Evolutionary conservation across 2,113 vertebrate genomes (phyloP), one percentile per base, ranked within the genome.

Genomic region (Sinocyclocheilus anshuiensis): DNA sequence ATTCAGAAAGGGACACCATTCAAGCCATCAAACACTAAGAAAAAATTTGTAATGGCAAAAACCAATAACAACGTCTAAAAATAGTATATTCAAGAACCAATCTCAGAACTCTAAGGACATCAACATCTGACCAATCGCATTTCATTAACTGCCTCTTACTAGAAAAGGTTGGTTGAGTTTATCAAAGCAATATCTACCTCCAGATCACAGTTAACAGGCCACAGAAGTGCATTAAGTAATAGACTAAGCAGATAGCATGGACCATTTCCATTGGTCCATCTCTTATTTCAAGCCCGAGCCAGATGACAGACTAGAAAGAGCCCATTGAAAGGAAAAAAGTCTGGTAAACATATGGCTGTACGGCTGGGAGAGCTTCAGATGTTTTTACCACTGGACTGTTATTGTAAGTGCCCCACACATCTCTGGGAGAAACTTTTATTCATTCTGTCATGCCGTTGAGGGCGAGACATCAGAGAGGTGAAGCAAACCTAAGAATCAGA

Each of bases 151-250:
- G 67, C 26, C 67, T 55, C 50, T 16, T 12, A 59, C 50, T 39
- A 69, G 42, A 83, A 74, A 22, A 4, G 20, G 24, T 69, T n/a
- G 6, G 48, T 83, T 24, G 20, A 59, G 81, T 59, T 83, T 22
- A 74, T 57, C 81, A 53, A 20, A 24, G 16, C 63, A 82, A 71
- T 36, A 71, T 71, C 80, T 69, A 71, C 42, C 26, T 57, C 50
- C 3, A 71, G 65, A 74, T 74, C 29, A 74, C 50, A 83, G 67
- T 83, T 82, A 83, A 83, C 69, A 74, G 80, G 33, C 67, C 50
- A 83, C 81, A 83, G 50, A 83, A 74, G 69, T 57, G 33, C 81
- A 83, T 83, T 57, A 83, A 83, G 81, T 83, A 83, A 83, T 74
- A 83, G 50, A 24, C 67, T 26, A 69, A 74, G 81, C 81, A 74